phyloP scores from a whole-genome alignment of 2,888 invertebrate genomes.

The Cephalotes varians region DNA sequence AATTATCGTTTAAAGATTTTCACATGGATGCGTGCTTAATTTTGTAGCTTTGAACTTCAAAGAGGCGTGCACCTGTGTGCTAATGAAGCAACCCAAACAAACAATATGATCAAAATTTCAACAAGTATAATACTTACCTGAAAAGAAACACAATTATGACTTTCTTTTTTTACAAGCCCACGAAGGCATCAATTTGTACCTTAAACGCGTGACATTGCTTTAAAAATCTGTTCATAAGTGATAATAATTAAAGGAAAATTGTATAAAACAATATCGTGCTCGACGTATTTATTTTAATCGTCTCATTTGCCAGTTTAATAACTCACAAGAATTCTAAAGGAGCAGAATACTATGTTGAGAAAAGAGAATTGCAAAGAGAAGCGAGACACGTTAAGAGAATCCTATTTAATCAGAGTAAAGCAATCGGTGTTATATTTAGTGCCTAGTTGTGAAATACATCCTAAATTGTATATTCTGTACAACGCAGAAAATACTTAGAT shows the following conservation, averaged over 20 bases:
- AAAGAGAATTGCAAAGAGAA: constrained; percentile 24
- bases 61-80: not conserved
- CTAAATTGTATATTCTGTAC: not conserved
- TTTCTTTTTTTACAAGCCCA: not conserved
- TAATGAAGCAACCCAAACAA: not conserved
- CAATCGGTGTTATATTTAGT: constrained; percentile 29
- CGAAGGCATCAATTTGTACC: not conserved
- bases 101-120: not conserved
- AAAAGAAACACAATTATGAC: not conserved
- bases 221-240: not conserved
- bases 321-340: not conserved
- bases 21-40: not conserved
- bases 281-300: constrained; percentile 33
- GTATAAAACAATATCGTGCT: constrained; percentile 27
- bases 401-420: constrained; percentile 38
- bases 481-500: constrained; percentile 29
- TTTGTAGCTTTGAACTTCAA: not conserved
- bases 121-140: constrained; percentile 6
- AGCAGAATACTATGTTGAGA: not conserved
- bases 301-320: constrained; percentile 20
- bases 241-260: constrained; percentile 2
- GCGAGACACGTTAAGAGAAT: not conserved
- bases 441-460: constrained; percentile 20
- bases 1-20: constrained; percentile 5
- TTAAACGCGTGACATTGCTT: not conserved